Evolutionary conservation across 2,113 vertebrate species (phyloP), one percentile per base, ranked within the genome.

Genomic region (Plecturocebus donacophilus): DNA sequence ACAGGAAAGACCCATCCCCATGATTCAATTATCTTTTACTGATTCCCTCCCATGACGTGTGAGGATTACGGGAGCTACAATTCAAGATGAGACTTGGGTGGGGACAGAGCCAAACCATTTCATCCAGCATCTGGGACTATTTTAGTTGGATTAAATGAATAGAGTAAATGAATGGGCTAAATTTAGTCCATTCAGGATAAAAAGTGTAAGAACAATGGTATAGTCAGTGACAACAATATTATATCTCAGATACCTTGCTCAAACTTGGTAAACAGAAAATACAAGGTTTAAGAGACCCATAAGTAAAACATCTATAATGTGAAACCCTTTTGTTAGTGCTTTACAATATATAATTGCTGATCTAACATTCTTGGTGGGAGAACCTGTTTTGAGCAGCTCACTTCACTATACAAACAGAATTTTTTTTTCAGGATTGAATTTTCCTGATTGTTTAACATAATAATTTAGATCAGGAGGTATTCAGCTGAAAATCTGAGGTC

Each of bases 261-360:
- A 52, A 20, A 64, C 7, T 79, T 73, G 16, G 80, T 86, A 96
- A 89, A 85, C 76, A 84, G 27, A 84, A n/a, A 82, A 21, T 61
- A 14, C 23, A 80, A 81, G 87, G 7, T 75, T 87, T 49, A 81
- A 52, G 56, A 95, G 10, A 42, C 14, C 32, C 12, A 54, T 70
- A 92, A 95, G 54, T 88, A 56, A 25, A 95, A n/a, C 47, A 17
- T 90, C 42, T 56, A 91, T 20, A 87, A 80, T n/a, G n/a, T 79
- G 32, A 94, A 91, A 66, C 1, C n/a, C 54, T 82, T 83, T 49
- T 45, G n/a, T 47, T n/a, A 81, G 17, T 45, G 12, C 35, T 93
- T 68, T 81, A 93, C 8, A 58, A 45, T 40, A 71, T 25, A 66
- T 71, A 79, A 92, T 27, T 87, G 32, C 25, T 75, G 23, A 23